Base-by-base conservation (phyloP, 1,140 invertebrate species). In the Andrena cerasifolii region DNA sequence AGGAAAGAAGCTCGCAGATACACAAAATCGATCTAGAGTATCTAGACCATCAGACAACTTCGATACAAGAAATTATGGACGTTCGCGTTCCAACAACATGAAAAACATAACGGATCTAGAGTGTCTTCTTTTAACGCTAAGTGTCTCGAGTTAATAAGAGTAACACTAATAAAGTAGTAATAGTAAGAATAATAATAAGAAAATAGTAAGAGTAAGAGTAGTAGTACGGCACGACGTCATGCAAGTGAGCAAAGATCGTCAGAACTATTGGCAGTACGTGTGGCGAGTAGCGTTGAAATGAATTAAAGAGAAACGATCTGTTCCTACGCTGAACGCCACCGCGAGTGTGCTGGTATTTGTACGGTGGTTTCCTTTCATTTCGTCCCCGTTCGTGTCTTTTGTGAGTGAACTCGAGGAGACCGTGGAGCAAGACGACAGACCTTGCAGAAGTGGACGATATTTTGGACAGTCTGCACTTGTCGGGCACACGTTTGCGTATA, bases 1-100 rank as follows among this genome's bases (percentile, higher is more conserved):
- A 56, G 10, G 36, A 82, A 59, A 77, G 31, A 82, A 82, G 79
- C 79, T 82, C 80, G 66, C 79, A 82, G 80, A 66, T 67, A 71
- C 53, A 78, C 61, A 82, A 78, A 82, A 78, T 82, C 73, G 59
- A 68, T 82, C 51, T n/a, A n/a, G n/a, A n/a, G n/a, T n/a, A n/a
- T n/a, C n/a, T n/a, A 70, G 72, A 81, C 68, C 51, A 65, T 43
- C 47, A 16, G 71, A 74, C 71, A 74, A 36, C 63, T 65, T 82
- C 65, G 72, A 58, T 58, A 54, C 45, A 74, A 54, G 59, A 63
- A 65, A 62, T 53, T 28, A 40, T 51, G 43, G 21, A 24, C 28
- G 49, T 66, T 74, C 26, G 49, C 43, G 36, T 63, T 40, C 6
- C 12, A 73, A 65, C 71, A 62, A 16, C 56, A 72, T 33, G 28